Evolutionary conservation across 2,113 vertebrate genomes (phyloP), one percentile per base, ranked within the genome.

Genomic region (Barnardius zonarius): DNA sequence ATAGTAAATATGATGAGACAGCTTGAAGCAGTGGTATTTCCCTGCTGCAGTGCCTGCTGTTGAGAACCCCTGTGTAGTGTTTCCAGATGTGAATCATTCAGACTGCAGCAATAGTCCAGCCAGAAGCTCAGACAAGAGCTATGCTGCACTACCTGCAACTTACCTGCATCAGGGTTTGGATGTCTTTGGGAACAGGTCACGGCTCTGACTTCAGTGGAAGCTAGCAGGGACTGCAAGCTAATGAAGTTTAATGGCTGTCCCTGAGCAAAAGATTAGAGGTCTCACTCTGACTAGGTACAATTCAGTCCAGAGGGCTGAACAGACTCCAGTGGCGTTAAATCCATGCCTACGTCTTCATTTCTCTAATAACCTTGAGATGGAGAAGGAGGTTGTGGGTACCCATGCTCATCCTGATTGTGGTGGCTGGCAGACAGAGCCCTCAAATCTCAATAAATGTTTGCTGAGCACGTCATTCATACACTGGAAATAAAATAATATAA

Each of bases 401-500:
- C 82, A 62, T 68, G 43, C 82, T 95, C 10, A 2, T 74, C 73
- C 83, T 51, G 16, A 35, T 67, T 83, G 83, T 1, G 20, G 49
- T 74, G 75, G 28, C 90, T 7, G 2, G 55, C 25, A 93, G 83
- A 64, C 1, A 67, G 54, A 86, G 46, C 39, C 44, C 61, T 94
- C 83, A 87, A 41, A 92, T 82, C 66, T 89, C 87, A 89, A 55
- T 24, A 91, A 94, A 61, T 27, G 28, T 94, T 95, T 94, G 86
- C 81, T 93, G 92, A 95, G 92, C 88, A 75, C 4, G 37, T 88
- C 33, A 52, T 55, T 84, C 2, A 0, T 51, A 74, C 66, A 27
- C 57, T 78, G 61, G 88, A 92, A 92, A 96, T 77, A 88, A 95
- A 93, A 96, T 79, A 93, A 81, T 63, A 46, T 57, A 79, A 95